Evolutionary conservation across 2,888 invertebrate species (phyloP).

Genomic region (Aleiodes alternator): DNA sequence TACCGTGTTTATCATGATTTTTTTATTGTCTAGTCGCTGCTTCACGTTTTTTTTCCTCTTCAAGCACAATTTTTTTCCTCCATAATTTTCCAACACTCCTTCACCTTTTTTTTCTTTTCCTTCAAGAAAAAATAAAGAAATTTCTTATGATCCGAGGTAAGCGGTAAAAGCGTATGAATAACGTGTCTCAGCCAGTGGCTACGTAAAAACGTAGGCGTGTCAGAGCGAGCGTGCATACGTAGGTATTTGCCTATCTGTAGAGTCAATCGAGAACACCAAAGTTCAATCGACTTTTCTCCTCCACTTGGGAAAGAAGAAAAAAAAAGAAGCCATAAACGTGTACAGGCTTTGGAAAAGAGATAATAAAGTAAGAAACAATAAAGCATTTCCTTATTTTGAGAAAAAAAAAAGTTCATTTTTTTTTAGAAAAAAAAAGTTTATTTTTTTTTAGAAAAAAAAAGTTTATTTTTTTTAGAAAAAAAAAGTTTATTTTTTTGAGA

Average conservation of each 20-base stretch:
- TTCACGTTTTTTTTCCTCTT: background rate
- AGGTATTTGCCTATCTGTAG: constrained; percentile 28
- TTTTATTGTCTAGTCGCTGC: background rate
- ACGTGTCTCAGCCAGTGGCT: constrained; percentile 27
- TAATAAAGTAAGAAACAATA: background rate
- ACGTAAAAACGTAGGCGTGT: constrained; percentile 35
- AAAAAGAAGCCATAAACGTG: constrained; percentile 11
- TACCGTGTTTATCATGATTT: background rate
- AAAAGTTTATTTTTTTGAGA: no score
- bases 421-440: background rate
- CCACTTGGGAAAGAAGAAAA: constrained; percentile 1
- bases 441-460: no score
- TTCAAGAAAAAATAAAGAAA: background rate
- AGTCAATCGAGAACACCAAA: constrained; percentile 34
- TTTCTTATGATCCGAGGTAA: background rate
- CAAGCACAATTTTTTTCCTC: background rate
- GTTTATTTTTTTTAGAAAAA: no score
- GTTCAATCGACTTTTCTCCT: constrained; percentile 20
- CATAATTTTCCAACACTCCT: constrained; percentile 13
- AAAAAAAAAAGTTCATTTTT: background rate
- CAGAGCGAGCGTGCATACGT: constrained; percentile 34
- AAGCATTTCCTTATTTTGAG: background rate
- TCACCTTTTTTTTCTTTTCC: background rate
- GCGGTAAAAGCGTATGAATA: constrained; percentile 25
- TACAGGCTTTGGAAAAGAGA: background rate